Percentiles rank a stretch among this genome's conserved stretches.
Evolutionary conservation across 2,888 invertebrate species (phyloP).

Genomic region (Heliconius charithonia): DNA sequence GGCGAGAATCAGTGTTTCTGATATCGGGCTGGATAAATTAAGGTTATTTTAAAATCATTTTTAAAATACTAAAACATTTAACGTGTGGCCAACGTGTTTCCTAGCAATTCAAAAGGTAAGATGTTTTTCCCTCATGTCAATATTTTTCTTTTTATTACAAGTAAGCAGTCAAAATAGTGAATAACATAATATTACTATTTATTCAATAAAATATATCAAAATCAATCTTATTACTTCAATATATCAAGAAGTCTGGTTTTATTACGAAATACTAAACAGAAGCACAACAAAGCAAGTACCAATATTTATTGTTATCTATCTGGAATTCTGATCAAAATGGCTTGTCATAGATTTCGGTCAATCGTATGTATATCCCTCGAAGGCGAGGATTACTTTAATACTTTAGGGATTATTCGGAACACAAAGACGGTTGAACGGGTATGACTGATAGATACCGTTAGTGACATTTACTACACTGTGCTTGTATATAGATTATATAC

Average conservation of each 20-base stretch:
- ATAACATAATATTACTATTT: no score
- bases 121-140: no score
- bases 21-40: slow-evolving; percentile 17
- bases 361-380: slow-evolving; percentile 52
- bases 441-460: slow-evolving; percentile 46
- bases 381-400: slow-evolving; percentile 47
- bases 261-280: slow-evolving; percentile 25
- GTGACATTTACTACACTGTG: slow-evolving; percentile 35
- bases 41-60: neutral
- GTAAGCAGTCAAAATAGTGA: no score
- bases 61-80: neutral
- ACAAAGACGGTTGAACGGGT: slow-evolving; percentile 47
- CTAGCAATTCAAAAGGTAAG: no score
- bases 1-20: slow-evolving; percentile 39
- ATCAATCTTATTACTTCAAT: neutral
- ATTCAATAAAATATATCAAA: no score
- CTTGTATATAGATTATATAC: slow-evolving; percentile 29
- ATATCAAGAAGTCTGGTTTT: slow-evolving; percentile 7
- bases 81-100: no score
- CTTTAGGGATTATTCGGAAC: slow-evolving; percentile 46
- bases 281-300: slow-evolving; percentile 29
- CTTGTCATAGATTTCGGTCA: slow-evolving; percentile 50
- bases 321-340: slow-evolving; percentile 46
- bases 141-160: no score
- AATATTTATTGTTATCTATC: slow-evolving; percentile 42